Evolutionary conservation across 2,113 vertebrate species (phyloP).

Genomic region (Tinamus guttatus): DNA sequence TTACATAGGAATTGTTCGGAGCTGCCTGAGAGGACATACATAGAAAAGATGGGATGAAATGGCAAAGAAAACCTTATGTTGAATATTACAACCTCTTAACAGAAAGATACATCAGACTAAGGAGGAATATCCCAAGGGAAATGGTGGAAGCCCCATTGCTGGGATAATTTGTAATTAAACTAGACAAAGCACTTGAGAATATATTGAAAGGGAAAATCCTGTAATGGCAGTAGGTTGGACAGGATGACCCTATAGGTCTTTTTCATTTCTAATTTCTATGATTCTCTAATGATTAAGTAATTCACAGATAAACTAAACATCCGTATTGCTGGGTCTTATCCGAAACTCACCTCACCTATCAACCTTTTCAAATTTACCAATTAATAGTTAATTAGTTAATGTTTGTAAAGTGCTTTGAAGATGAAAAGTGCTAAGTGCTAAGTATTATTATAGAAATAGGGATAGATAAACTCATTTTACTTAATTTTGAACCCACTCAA

Average conservation of each 20-base stretch:
- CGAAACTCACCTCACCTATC: conserved; percentile 81
- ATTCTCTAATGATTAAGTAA: conserved; percentile 83
- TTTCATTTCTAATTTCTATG: conserved; percentile 75
- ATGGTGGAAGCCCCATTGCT: conserved; percentile 78
- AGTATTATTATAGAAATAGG: conserved; percentile 76
- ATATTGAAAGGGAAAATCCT: conserved; percentile 73
- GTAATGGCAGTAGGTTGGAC: conserved; percentile 68
- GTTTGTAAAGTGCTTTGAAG: conserved; percentile 80
- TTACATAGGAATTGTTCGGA: conserved; percentile 42
- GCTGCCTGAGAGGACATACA: neutral
- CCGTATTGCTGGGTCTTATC: conserved; percentile 77
- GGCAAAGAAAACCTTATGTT: conserved; percentile 62
- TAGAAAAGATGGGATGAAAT: conserved; percentile 64
- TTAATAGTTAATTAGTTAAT: conserved; percentile 81
- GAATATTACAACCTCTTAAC: conserved; percentile 75
- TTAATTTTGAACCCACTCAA: conserved; percentile 76
- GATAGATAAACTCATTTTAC: conserved; percentile 76
- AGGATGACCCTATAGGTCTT: conserved; percentile 72
- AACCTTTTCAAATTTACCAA: conserved; percentile 82
- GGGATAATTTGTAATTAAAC: conserved; percentile 85
- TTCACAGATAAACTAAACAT: conserved; percentile 83
- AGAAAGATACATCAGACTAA: conserved; percentile 71
- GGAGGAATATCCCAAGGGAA: conserved; percentile 77
- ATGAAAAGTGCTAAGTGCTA: conserved; percentile 76
- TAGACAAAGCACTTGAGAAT: conserved; percentile 78